phyloP scores from a whole-genome alignment of 1,140 invertebrate species.

The Anoplophora glabripennis region DNA sequence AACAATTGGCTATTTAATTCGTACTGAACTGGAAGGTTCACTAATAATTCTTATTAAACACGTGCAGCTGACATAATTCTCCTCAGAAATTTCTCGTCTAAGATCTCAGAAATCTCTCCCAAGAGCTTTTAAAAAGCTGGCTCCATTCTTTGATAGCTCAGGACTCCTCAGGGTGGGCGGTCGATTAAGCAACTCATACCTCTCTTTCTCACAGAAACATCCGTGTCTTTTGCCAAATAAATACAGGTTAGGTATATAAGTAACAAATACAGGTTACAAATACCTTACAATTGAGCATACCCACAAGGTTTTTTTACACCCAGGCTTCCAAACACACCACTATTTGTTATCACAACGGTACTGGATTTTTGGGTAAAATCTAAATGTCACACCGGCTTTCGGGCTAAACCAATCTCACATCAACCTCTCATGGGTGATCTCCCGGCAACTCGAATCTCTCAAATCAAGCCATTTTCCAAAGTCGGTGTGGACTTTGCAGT shows the following conservation, averaged over 20 bases:
- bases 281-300: conserved; percentile 6
- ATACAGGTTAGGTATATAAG: conserved; percentile 8
- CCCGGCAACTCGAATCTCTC: conserved; percentile 3
- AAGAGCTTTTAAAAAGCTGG: too few species aligned
- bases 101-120: too few species aligned
- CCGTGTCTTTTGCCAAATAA: conserved; percentile 5
- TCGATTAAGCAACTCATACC: conserved; percentile 23
- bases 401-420: background rate
- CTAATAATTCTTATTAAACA: too few species aligned
- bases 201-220: conserved; percentile 14
- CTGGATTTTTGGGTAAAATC: conserved; percentile 11
- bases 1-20: too few species aligned
- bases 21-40: too few species aligned
- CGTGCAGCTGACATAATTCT: too few species aligned
- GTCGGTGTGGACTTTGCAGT: conserved; percentile 11
- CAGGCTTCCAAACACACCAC: conserved; percentile 4
- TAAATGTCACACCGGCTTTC: conserved; percentile 4
- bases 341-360: conserved; percentile 7
- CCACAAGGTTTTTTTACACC: conserved; percentile 13
- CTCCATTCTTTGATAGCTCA: too few species aligned
- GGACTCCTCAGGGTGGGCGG: conserved; percentile 12
- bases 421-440: conserved; percentile 14
- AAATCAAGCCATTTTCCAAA: conserved; percentile 7
- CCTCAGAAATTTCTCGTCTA: too few species aligned
- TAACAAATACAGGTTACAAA: too few species aligned